A percentile compares a stretch with the other conserved stretches of the same genome.
Evolutionary conservation across 2,797 vertebrate genomes (phyloP).

Genomic region (Megaceryle alcyon): DNA sequence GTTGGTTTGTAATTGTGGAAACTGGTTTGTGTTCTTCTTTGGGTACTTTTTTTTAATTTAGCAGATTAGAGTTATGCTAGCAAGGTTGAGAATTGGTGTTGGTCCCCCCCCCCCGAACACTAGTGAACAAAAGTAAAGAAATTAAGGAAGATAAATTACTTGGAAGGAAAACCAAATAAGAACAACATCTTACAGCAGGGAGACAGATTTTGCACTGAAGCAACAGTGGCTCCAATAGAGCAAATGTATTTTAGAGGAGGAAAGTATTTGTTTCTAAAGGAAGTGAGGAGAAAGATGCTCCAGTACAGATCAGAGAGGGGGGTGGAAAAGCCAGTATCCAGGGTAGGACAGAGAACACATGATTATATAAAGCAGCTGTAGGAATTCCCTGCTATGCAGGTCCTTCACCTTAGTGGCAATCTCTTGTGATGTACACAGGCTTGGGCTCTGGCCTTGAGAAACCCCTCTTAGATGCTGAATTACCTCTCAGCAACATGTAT

Average conservation of each 20-base stretch:
- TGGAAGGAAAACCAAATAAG: background rate
- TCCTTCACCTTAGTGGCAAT: background rate
- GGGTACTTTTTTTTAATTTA: background rate
- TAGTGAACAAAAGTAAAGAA: background rate
- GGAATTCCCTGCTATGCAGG: background rate
- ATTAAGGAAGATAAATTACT: background rate
- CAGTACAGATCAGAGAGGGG: background rate
- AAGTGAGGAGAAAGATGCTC: background rate
- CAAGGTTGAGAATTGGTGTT: background rate
- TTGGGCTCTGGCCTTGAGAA: background rate
- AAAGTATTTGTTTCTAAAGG: background rate
- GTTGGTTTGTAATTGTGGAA: background rate
- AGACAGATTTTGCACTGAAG: background rate
- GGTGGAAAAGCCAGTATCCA: fast-evolving
- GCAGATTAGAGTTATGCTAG: background rate
- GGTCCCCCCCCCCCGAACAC: background rate
- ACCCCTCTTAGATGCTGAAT: background rate
- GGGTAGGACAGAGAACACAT: background rate
- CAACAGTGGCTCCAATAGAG: background rate
- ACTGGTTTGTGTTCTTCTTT: background rate
- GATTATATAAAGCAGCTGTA: background rate
- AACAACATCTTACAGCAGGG: background rate
- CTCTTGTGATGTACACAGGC: no score
- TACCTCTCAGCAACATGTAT: background rate
- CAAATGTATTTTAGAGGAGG: background rate